phyloP scores from a whole-genome alignment of 2,113 vertebrate species.

The Lepidothrix coronata region DNA sequence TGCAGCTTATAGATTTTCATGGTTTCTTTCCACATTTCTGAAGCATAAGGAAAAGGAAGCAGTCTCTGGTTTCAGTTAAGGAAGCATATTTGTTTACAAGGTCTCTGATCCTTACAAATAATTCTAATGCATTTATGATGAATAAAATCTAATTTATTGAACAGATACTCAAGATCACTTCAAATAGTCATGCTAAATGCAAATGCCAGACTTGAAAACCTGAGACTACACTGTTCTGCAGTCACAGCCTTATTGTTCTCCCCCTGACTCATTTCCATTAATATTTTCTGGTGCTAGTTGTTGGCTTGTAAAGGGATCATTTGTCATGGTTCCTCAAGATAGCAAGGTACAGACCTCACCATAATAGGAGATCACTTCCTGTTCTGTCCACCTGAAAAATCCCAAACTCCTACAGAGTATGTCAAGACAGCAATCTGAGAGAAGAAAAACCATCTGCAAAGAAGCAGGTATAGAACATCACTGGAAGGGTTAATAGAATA shows the following conservation, averaged over 20 bases:
- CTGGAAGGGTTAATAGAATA: neutral
- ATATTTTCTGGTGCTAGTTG: neutral
- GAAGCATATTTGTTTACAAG: neutral
- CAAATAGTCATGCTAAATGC: neutral
- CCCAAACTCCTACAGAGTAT: neutral
- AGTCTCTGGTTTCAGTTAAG: neutral
- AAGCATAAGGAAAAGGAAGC: neutral
- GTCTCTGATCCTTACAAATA: neutral
- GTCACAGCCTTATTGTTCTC: neutral
- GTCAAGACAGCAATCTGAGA: neutral
- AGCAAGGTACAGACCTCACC: neutral
- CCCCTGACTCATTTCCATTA: neutral
- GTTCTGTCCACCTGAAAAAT: neutral
- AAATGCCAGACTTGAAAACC: neutral
- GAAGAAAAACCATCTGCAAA: neutral
- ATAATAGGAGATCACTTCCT: neutral
- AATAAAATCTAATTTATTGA: neutral
- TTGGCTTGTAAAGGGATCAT: neutral
- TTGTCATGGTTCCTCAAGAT: neutral
- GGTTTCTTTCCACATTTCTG: neutral
- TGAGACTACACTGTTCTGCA: neutral
- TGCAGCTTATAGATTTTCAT: neutral
- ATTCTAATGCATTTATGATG: neutral
- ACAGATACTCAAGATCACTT: neutral
- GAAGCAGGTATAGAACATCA: neutral